Evolutionary conservation across 2,888 invertebrate genomes (phyloP), one percentile per base, ranked within the genome.

Genomic region (Colletes collaris): DNA sequence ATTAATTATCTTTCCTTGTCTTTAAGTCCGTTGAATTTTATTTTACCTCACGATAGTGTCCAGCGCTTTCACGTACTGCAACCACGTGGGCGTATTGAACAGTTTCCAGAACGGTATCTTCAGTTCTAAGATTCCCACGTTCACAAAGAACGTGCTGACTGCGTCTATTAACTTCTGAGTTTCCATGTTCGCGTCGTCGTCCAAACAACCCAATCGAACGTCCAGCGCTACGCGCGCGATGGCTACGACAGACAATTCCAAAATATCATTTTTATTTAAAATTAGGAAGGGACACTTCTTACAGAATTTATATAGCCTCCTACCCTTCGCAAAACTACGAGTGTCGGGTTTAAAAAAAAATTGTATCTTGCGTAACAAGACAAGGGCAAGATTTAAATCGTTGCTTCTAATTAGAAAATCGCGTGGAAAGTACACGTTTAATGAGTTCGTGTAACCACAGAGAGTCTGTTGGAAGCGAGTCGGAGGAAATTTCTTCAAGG

Each of bases 61-160:
- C 80, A 96, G 93, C 0, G 96, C 95, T 1, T 94, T 93, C 0
- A 96, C 95, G 86, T 96, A 96, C 91, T 93, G 92, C 58, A 92
- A 94, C 92, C 96, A 96, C 88, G 95, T 95, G 0, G 95, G 93
- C 0, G 96, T 96, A 5, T 94, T 94, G 88, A 95, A 95, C 3
- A 96, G 85, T 87, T 95, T 94, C 96, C 96, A 96, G 93, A 96
- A 95, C 0, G 96, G 96, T 5, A 95, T 94, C 78, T 95, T 94
- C 13, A 96, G 92, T 87, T 96, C 96, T 71, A 96, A 90, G 64
- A 95, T 93, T 0, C 95, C 95, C 0, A 96, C 96, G 83, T 95
- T 95, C 4, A 95, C 91, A 89, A 96, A 95, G 89, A 96, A 96
- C 0, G 95, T 95, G 79, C 95, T 95, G 0, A 96, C 95, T 0